phyloP scores from a whole-genome alignment of 2,888 invertebrate species.

The Acronicta psi region DNA sequence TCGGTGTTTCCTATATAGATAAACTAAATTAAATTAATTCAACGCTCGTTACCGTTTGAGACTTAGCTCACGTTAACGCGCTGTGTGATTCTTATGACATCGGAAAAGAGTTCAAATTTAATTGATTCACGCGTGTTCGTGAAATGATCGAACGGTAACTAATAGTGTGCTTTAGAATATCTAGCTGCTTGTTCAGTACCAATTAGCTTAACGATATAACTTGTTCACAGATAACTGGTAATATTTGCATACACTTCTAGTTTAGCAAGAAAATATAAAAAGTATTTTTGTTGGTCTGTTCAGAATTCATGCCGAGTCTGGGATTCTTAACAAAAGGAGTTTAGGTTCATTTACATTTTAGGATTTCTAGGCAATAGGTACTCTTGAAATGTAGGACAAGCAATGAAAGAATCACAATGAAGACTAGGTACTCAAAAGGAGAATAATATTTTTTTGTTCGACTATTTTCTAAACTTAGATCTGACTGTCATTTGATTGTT shows the following conservation, averaged over 20 bases:
- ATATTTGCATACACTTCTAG: conserved; percentile 23
- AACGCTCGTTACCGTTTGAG: conserved; percentile 20
- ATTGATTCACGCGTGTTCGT: too few species aligned
- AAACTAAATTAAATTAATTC: conserved; percentile 9
- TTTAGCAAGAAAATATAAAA: neutral
- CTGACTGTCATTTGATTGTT: neutral
- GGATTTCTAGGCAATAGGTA: conserved; percentile 10
- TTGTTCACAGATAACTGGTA: conserved; percentile 10
- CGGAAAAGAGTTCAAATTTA: too few species aligned
- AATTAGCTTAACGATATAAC: conserved; percentile 16
- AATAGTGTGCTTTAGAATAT: conserved; percentile 21
- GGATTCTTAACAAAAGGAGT: conserved; percentile 33
- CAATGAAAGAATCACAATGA: conserved; percentile 27
- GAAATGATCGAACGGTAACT: too few species aligned
- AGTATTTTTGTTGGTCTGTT: conserved; percentile 7
- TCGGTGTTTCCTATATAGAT: neutral
- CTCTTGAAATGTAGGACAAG: conserved; percentile 10
- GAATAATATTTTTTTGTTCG: conserved; percentile 3
- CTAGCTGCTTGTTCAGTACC: conserved; percentile 3
- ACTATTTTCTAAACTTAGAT: conserved; percentile 20
- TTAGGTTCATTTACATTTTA: conserved; percentile 19
- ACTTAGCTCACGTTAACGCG: too few species aligned
- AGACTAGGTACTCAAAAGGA: neutral
- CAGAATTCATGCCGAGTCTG: conserved; percentile 27
- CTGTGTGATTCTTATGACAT: too few species aligned